Conservation (phyloP, 2,888 invertebrate species). For the Harmothoe impar region DNA sequence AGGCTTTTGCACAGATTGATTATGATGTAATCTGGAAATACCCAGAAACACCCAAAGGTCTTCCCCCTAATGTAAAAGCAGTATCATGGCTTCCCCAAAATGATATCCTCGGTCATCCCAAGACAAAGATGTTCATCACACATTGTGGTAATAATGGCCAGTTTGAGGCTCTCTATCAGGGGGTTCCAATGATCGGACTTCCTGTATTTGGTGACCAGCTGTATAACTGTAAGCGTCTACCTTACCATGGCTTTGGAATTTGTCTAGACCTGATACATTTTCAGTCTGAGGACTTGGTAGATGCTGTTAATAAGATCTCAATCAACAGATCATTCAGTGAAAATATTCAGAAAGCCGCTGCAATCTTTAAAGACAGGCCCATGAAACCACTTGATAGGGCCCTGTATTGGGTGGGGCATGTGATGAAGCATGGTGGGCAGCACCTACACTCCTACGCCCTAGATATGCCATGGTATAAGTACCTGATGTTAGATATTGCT, state of each 20-base stretch:
- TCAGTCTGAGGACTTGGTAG: neutral
- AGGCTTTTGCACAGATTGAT: neutral
- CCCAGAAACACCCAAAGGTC: too few species aligned
- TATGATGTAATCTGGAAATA: conserved; percentile 26
- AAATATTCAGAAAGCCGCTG: conserved; percentile 20
- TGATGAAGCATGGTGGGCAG: conserved; percentile 39
- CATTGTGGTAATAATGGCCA: conserved; percentile 73
- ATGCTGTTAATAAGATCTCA: neutral
- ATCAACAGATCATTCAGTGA: neutral
- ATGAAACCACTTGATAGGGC: neutral
- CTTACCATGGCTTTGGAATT: conserved; percentile 70
- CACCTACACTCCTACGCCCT: conserved; percentile 46
- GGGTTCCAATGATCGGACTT: conserved; percentile 71
- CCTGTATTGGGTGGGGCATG: conserved; percentile 41
- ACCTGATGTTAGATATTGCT: conserved; percentile 44
- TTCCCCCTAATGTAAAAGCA: conserved; percentile 7
- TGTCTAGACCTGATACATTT: neutral
- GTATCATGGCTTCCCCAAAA: conserved; percentile 74
- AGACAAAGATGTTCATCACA: conserved; percentile 72
- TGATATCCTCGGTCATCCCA: conserved; percentile 72
- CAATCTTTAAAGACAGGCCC: conserved; percentile 11
- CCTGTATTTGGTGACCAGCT: conserved; percentile 71
- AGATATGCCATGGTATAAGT: conserved; percentile 59
- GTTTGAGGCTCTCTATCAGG: conserved; percentile 72
- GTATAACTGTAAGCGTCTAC: conserved; percentile 68